Evolutionary conservation across 2,797 vertebrate genomes (phyloP), one percentile per base, ranked within the genome.

Genomic region (Pygocentrus nattereri): DNA sequence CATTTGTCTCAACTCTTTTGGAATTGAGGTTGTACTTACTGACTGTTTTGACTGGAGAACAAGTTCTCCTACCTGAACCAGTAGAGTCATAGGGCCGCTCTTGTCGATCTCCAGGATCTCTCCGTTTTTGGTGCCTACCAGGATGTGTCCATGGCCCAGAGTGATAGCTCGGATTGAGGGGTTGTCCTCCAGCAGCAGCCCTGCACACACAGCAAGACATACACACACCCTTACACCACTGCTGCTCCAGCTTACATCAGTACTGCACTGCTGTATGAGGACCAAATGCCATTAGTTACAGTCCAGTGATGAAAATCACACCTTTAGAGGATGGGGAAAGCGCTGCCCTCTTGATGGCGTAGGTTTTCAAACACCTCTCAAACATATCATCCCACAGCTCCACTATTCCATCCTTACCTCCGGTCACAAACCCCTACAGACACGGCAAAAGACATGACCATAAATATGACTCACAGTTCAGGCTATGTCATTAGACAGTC

Each of bases 301-400:
- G 16, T n/a, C 31, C 31, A 44, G 12, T 61, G 18, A 64, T 67
- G 58, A 38, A 18, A 75, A 30, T 0, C 19, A 56, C 88, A 99
- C 98, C 98, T 97, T 99, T 99, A 25, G 98, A 99, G 21, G 94
- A 93, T 0, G 98, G 91, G 1, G 97, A 97, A 54, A 99, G 89
- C 0, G 95, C 93, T 0, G 97, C 91, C 91, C 98, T 96, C 92
- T 99, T 99, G 91, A 99, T 98, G 90, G 97, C 97, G 0, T 98
- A 99, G 0, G 96, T 99, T 94, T 99, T 99, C 93, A 99, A 85
- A 89, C 98, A 99, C 81, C 97, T 93, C 86, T 99, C 98, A 85
- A 99, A 99, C 95, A 96, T 97, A 87, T 99, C 97, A 82, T 99
- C 98, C 98, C 98, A 99, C 50, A 99, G 95, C 65, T 97, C 98